A percentile compares a stretch with the other conserved stretches of the same genome.
phyloP scores from a whole-genome alignment of 2,888 invertebrate species.

The Parthenolecanium corni region DNA sequence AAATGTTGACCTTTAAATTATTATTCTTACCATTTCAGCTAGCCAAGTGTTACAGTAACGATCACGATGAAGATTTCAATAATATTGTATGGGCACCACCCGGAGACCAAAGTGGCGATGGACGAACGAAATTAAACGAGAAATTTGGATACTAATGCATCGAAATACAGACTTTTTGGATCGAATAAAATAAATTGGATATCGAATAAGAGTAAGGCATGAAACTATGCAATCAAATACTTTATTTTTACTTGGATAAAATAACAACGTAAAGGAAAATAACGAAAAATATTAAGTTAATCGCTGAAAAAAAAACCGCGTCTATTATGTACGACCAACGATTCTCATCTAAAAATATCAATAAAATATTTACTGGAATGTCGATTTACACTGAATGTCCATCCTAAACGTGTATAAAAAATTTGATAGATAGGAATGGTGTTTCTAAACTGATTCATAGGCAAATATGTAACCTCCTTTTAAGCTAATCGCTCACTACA shows the following conservation, averaged over 20 bases:
- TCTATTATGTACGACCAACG: not conserved
- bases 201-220: not conserved
- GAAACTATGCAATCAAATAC: no score
- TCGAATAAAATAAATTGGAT: not conserved
- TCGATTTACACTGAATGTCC: no score
- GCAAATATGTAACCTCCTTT: no score
- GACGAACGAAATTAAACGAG: slow-evolving; percentile 60
- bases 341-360: no score
- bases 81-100: slow-evolving; percentile 64
- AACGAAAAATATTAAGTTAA: not conserved
- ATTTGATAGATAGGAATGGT: no score
- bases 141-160: slow-evolving; percentile 57
- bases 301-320: not conserved
- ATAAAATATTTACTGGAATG: no score
- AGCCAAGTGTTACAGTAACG: slow-evolving; percentile 6
- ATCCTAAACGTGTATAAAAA: no score
- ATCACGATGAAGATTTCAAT: slow-evolving; percentile 49
- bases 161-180: not conserved
- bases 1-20: no score
- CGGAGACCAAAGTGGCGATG: slow-evolving; percentile 60
- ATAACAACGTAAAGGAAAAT: not conserved
- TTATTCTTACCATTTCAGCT: not conserved
- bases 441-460: no score
- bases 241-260: no score
- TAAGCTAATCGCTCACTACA: no score